These are phyloP conservation scores for Meriones unguiculatus DNA, from an alignment of 2,113 vertebrate genomes.

Conservation along the genomic window DNA sequence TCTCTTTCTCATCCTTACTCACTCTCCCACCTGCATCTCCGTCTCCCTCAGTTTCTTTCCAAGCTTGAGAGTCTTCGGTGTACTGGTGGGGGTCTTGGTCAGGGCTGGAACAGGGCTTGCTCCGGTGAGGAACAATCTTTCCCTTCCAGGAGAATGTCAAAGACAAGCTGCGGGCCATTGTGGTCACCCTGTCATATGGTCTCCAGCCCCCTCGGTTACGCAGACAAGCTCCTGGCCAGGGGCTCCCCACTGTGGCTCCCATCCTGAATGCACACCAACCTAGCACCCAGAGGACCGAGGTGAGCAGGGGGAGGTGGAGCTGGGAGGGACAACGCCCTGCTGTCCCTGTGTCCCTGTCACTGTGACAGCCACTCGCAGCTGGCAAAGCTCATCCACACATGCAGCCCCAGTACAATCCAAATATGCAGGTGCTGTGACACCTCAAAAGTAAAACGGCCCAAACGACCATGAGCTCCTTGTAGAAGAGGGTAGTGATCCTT, in stretches of 20 bases:
- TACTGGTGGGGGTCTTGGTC: background rate
- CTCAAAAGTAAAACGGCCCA: background rate
- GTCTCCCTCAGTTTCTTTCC: background rate
- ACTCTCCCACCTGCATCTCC: background rate
- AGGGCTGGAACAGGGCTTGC: background rate
- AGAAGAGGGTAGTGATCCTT: background rate
- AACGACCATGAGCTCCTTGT: background rate
- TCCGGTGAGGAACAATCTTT: background rate
- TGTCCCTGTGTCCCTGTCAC: no score
- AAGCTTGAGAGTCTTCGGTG: background rate
- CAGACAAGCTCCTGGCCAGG: constrained; percentile 81
- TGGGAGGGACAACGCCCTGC: background rate
- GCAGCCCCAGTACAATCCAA: background rate
- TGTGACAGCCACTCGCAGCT: background rate
- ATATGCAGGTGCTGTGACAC: background rate
- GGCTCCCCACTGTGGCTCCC: constrained; percentile 88
- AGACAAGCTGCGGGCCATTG: constrained; percentile 95
- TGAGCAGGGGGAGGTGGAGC: constrained; percentile 65
- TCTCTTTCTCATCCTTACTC: background rate
- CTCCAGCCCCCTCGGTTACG: constrained; percentile 87
- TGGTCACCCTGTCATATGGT: constrained; percentile 90
- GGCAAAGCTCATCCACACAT: background rate
- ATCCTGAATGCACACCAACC: constrained; percentile 90
- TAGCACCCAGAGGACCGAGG: constrained; percentile 91
- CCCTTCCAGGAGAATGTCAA: constrained; percentile 90